These are phyloP conservation scores for Sceloporus undulatus DNA, from an alignment of 2,113 vertebrate species.

Conservation along the genomic window DNA sequence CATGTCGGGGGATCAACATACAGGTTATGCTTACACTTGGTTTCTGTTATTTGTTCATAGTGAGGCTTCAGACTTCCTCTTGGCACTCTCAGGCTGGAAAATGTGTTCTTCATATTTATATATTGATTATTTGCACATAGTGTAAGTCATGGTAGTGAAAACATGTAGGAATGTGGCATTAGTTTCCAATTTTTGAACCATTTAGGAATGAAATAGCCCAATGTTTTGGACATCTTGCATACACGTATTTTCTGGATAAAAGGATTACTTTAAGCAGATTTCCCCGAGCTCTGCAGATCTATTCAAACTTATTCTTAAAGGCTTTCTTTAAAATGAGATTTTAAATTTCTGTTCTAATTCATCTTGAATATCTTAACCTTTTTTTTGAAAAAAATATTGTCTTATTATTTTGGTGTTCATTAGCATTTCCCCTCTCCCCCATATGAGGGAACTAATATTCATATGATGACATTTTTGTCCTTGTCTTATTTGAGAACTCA, in stretches of 20 bases:
- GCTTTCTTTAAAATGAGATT: slow-evolving; percentile 6
- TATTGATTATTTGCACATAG: slow-evolving; percentile 28
- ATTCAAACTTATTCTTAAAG: slow-evolving; percentile 10
- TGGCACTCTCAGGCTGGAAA: slow-evolving; percentile 9
- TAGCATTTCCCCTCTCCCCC: background rate
- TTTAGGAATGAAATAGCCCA: slow-evolving; percentile 17
- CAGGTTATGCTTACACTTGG: background rate
- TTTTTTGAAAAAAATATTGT: background rate
- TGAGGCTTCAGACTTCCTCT: background rate
- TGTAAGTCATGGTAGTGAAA: background rate
- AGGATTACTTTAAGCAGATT: slow-evolving; percentile 32
- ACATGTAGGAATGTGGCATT: background rate
- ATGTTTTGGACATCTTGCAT: background rate
- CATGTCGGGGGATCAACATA: background rate
- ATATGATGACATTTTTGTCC: background rate
- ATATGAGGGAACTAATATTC: background rate
- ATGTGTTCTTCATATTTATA: slow-evolving; percentile 21
- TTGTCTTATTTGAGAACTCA: background rate
- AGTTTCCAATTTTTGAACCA: slow-evolving; percentile 14
- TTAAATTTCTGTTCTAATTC: background rate
- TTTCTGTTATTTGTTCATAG: slow-evolving; percentile 17
- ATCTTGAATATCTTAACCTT: background rate
- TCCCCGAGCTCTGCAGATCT: slow-evolving; percentile 10
- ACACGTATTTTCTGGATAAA: slow-evolving; percentile 19
- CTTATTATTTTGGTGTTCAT: background rate